These are phyloP conservation scores for Balaeniceps rex DNA, from an alignment of 2,113 vertebrate genomes.

Conservation along the genomic window DNA sequence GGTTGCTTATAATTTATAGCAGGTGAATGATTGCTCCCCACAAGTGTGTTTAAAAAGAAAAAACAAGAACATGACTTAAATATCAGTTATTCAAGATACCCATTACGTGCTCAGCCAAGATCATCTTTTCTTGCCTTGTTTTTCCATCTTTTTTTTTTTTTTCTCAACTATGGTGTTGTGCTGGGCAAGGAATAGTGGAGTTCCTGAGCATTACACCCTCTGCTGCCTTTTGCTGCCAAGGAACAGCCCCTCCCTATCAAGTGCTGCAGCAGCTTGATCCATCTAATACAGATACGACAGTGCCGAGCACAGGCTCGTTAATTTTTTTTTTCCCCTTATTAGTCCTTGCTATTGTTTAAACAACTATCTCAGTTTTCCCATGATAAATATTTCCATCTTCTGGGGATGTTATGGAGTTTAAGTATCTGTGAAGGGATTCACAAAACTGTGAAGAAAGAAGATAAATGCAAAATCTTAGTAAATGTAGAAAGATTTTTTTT, in stretches of 20 bases:
- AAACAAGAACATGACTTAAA: slow-evolving; percentile 36
- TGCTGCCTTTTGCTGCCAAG: background rate
- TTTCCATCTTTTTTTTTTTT: background rate
- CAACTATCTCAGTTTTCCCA: background rate
- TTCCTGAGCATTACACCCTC: slow-evolving; percentile 27
- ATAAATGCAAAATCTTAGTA: background rate
- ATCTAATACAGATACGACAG: background rate
- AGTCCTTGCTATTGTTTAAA: background rate
- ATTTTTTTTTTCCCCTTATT: background rate
- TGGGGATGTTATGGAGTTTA: background rate
- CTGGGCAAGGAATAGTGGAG: slow-evolving; percentile 21
- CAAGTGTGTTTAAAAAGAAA: background rate
- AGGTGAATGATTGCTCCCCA: slow-evolving; percentile 38
- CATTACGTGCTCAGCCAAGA: background rate
- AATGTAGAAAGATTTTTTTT: background rate
- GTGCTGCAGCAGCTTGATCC: background rate
- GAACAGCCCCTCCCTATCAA: background rate
- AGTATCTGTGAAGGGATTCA: background rate
- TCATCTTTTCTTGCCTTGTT: slow-evolving; percentile 17
- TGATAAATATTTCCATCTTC: background rate
- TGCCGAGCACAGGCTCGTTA: background rate
- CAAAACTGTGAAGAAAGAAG: background rate
- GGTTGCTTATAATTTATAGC: slow-evolving; percentile 51
- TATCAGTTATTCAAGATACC: slow-evolving; percentile 18
- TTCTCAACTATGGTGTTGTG: background rate